Evolutionary conservation across 2,113 vertebrate genomes (phyloP).

Genomic region (Alethe diademata): DNA sequence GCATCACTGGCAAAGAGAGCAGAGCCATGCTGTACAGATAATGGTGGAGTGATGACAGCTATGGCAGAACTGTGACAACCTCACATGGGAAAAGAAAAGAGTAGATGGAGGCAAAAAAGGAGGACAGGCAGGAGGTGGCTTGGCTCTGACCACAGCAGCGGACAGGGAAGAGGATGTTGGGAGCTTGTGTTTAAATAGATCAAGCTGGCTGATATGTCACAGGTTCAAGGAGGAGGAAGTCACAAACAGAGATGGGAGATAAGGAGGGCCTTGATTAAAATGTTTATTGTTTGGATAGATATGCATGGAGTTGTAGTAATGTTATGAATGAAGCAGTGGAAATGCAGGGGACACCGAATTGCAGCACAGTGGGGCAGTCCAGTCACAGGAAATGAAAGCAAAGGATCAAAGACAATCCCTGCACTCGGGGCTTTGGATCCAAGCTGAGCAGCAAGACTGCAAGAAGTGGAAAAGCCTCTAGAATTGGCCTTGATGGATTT

Average conservation of each 20-base stretch:
- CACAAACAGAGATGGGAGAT: not conserved
- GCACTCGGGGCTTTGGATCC: not conserved
- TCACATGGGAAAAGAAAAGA: not conserved
- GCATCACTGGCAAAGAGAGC: not conserved
- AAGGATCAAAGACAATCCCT: not conserved
- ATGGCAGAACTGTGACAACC: not conserved
- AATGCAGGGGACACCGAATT: not conserved
- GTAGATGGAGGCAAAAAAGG: not conserved
- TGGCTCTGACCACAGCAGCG: not conserved
- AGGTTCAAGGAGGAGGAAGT: conserved; percentile 7
- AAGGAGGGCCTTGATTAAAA: not conserved
- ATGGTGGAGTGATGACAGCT: not conserved
- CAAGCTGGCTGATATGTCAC: not conserved
- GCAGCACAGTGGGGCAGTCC: not conserved
- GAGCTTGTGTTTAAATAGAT: not conserved
- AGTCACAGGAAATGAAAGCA: not conserved
- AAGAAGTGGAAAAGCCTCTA: not conserved
- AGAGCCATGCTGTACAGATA: not conserved
- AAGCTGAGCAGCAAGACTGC: not conserved
- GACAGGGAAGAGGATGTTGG: not conserved
- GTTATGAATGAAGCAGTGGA: not conserved
- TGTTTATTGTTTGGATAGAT: not conserved
- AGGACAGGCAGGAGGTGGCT: not conserved
- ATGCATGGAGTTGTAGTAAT: not conserved
- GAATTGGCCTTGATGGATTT: not conserved